Evolutionary conservation across 2,113 vertebrate genomes (phyloP).

Genomic region (Tetrax tetrax): DNA sequence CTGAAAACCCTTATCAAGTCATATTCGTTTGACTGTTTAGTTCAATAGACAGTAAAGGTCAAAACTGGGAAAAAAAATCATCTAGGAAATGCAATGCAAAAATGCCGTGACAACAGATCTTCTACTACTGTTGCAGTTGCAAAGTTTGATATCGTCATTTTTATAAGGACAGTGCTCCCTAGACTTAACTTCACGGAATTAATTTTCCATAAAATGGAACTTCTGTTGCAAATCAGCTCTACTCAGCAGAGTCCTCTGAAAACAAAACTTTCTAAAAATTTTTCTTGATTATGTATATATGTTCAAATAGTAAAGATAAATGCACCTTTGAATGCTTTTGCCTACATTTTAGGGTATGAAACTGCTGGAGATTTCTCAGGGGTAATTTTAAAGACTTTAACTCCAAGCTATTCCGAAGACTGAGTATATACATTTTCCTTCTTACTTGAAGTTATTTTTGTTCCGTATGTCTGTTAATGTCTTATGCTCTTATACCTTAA

Average conservation of each 20-base stretch:
- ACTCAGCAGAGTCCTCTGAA: not conserved
- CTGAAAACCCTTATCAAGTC: not conserved
- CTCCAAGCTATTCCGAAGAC: not conserved
- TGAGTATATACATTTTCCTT: not conserved
- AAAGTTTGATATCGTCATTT: not conserved
- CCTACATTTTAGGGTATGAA: not conserved
- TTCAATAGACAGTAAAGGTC: not conserved
- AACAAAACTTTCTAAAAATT: not conserved
- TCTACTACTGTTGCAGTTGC: not conserved
- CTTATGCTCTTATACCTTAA: not conserved
- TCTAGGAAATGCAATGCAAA: not conserved
- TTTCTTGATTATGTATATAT: not conserved
- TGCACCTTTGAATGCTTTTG: not conserved
- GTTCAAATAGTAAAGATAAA: not conserved
- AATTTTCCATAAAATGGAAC: not conserved
- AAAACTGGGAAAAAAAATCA: not conserved
- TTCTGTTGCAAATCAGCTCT: not conserved
- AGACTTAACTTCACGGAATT: not conserved
- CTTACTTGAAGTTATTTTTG: not conserved
- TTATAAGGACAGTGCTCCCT: not conserved
- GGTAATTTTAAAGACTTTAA: not conserved
- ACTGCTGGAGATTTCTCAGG: not conserved
- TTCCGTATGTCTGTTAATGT: not conserved
- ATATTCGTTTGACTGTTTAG: not conserved
- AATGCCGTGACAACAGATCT: not conserved